A percentile compares a stretch with the other conserved stretches of the same genome.
phyloP scores from a whole-genome alignment of 2,888 invertebrate species.

The Ichneumoninae sp. region DNA sequence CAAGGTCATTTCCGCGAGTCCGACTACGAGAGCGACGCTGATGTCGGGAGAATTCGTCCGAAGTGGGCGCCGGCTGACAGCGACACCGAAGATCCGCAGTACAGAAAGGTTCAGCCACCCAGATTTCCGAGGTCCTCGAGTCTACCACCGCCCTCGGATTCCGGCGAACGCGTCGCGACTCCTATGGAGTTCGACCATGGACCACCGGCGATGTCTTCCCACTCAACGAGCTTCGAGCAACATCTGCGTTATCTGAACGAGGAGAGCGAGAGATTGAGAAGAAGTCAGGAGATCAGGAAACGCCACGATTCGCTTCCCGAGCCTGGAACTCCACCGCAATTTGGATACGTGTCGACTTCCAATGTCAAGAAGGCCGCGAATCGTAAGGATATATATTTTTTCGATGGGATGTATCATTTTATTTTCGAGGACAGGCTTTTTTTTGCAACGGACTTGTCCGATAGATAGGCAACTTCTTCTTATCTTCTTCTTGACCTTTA shows the following conservation, averaged over 20 bases:
- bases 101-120: constrained; percentile 88
- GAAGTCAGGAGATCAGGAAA: constrained; percentile 70
- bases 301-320: constrained; percentile 61
- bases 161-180: constrained; percentile 85
- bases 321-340: constrained; percentile 86
- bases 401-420: constrained; percentile 47
- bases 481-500: constrained; percentile 8
- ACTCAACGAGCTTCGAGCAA: constrained; percentile 71
- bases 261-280: constrained; percentile 79
- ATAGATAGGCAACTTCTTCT: constrained; percentile 13
- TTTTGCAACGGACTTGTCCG: not conserved
- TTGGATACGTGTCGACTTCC: constrained; percentile 85
- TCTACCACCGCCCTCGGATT: constrained; percentile 80
- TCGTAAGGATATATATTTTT: constrained; percentile 78
- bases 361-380: constrained; percentile 81
- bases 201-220: constrained; percentile 84
- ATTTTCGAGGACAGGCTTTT: constrained; percentile 27
- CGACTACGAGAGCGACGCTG: constrained; percentile 90
- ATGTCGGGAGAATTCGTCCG: constrained; percentile 87
- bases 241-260: constrained; percentile 72
- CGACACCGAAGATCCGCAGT: constrained; percentile 87
- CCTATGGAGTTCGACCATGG: constrained; percentile 88
- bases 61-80: constrained; percentile 88
- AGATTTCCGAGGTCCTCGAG: constrained; percentile 85
- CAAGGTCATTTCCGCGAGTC: constrained; percentile 89